Evolutionary conservation across 1,140 invertebrate genomes (phyloP), one percentile per base, ranked within the genome.

Genomic region (Rhagoletis pomonella): DNA sequence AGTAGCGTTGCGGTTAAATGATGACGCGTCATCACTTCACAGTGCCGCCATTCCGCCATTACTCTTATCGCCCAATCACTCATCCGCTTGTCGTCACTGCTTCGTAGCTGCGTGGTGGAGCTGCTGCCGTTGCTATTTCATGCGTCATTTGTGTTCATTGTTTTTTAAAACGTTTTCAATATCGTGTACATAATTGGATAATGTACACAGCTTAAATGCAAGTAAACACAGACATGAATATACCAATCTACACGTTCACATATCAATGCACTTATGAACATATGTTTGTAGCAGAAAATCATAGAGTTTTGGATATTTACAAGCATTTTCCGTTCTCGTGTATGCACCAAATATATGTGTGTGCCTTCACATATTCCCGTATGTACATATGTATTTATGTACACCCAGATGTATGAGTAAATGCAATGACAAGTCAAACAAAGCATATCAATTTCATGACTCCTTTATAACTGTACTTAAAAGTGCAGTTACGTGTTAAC

Each of bases 391-490:
- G 3, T 55, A 55, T 55, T 1, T 55, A 10, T 55, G 50, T 10
- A 14, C n/a, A 12, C 17, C n/a, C 17, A 62, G 9, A 62, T 4
- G 4, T 17, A 62, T 1, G 4, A 12, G n/a, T 81, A 81, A 47
- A 81, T 81, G 73, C 73, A 81, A 85, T 85, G 84, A 85, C 84
- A 85, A 85, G 55, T 59, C 84, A 85, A 85, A 85, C 58, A 85
- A 85, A 85, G 84, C 58, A 85, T 85, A 85, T 85, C 84, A 85
- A 85, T 85, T 85, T 60, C 84, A 60, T 85, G 84, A 85, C 84
- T 85, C 84, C 84, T 62, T 85, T 85, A 85, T 85, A 85, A 62
- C 84, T 9, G 84, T 85, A 60, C 84, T 62, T 85, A 85, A 85
- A 85, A 85, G 84, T 85, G 84, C 84, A 59, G 59, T 85, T 85